Evolutionary conservation across 2,797 vertebrate species (phyloP).

Genomic region (Rhabdomys pumilio): DNA sequence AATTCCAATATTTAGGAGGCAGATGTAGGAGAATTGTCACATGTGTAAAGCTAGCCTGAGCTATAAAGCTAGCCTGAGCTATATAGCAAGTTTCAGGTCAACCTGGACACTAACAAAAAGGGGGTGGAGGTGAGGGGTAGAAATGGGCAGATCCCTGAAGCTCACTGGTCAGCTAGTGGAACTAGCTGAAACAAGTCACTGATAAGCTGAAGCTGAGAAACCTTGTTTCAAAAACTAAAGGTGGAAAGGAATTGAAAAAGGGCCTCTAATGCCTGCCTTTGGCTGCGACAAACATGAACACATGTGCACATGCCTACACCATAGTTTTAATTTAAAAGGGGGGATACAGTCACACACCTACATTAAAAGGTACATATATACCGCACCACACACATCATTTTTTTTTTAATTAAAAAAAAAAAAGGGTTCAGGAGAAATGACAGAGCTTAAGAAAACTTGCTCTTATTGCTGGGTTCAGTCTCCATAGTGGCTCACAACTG

Average conservation of each 20-base stretch:
- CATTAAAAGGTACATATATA: not conserved
- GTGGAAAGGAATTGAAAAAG: too few species aligned
- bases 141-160: too few species aligned
- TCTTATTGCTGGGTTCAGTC: not conserved
- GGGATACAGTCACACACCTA: not conserved
- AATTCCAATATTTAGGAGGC: too few species aligned
- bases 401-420: not conserved
- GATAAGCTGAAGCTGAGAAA: not conserved
- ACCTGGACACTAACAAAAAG: too few species aligned
- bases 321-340: too few species aligned
- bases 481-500: not conserved
- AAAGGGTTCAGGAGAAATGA: not conserved
- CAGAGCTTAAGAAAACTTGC: not conserved
- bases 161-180: not conserved
- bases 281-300: not conserved
- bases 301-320: too few species aligned
- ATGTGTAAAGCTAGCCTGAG: too few species aligned
- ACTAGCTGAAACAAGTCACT: not conserved
- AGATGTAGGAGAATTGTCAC: too few species aligned
- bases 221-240: too few species aligned
- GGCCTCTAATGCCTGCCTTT: not conserved
- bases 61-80: too few species aligned
- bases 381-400: not conserved
- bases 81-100: too few species aligned
- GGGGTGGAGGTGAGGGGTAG: too few species aligned